Percentiles rank a stretch among this genome's conserved stretches.
Evolutionary conservation across 2,888 invertebrate genomes (phyloP).

Genomic region (Stramonita haemastoma): DNA sequence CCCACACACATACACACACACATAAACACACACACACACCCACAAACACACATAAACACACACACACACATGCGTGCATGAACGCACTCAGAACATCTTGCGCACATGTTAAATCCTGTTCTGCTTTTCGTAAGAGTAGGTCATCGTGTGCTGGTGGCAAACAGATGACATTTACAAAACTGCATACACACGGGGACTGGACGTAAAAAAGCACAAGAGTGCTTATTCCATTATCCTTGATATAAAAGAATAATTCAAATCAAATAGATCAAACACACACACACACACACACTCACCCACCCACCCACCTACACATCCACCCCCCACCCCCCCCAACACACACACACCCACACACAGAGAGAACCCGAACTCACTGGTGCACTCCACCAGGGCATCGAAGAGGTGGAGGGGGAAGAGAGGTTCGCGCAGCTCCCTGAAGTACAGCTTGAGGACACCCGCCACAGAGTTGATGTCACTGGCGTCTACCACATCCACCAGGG

Average conservation of each 20-base stretch:
- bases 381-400: conserved; percentile 91
- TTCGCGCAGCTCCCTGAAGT: conserved; percentile 92
- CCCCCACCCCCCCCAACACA: neutral
- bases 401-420: conserved; percentile 94
- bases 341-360: neutral
- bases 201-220: too few species aligned
- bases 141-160: too few species aligned
- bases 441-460: conserved; percentile 95
- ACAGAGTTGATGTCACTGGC: conserved; percentile 96
- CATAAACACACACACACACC: too few species aligned
- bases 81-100: too few species aligned
- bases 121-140: too few species aligned
- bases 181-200: too few species aligned
- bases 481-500: conserved; percentile 91
- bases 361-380: conserved; percentile 83
- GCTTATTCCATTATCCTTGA: too few species aligned
- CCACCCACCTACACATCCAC: neutral
- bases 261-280: neutral
- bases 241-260: too few species aligned
- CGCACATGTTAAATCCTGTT: too few species aligned
- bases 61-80: neutral
- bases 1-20: too few species aligned
- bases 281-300: neutral
- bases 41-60: neutral
- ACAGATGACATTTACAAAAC: too few species aligned